Conservation (phyloP, 2,113 vertebrate species). For the Leiothrix lutea region DNA sequence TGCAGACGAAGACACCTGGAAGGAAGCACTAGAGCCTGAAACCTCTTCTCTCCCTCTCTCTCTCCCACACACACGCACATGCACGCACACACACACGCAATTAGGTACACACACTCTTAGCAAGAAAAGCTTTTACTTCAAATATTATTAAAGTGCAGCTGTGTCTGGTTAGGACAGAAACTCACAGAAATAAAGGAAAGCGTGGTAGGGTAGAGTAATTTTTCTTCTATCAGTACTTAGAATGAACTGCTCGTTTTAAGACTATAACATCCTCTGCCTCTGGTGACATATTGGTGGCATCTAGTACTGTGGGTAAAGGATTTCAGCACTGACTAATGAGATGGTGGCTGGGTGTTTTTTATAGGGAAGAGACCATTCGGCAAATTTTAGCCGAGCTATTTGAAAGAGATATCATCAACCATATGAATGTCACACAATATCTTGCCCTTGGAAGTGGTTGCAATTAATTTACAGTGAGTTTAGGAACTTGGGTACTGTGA, state of each 20-base stretch:
- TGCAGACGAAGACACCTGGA: slow-evolving; percentile 92
- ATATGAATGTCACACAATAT: background rate
- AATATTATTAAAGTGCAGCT: slow-evolving; percentile 40
- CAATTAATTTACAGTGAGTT: background rate
- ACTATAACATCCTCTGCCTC: background rate
- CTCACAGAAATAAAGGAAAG: background rate
- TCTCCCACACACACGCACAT: background rate
- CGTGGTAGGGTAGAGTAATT: background rate
- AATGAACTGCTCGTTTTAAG: background rate
- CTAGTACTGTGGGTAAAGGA: slow-evolving; percentile 10
- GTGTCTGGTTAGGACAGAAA: background rate
- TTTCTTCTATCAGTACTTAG: slow-evolving; percentile 1
- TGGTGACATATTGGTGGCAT: slow-evolving; percentile 54
- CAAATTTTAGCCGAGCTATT: background rate
- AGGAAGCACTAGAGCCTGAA: slow-evolving; percentile 87
- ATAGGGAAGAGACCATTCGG: background rate
- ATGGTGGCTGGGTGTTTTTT: background rate
- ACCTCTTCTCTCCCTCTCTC: slow-evolving; percentile 25
- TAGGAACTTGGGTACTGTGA: background rate
- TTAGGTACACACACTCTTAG: background rate
- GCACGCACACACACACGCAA: background rate
- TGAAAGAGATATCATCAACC: slow-evolving; percentile 13
- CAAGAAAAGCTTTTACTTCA: slow-evolving; percentile 8
- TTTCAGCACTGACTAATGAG: slow-evolving; percentile 2
- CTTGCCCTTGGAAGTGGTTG: background rate